A percentile compares a stretch with the other conserved stretches of the same genome.
Conservation (phyloP, 2,113 vertebrate species). For the Dendrocopos noguchii region DNA sequence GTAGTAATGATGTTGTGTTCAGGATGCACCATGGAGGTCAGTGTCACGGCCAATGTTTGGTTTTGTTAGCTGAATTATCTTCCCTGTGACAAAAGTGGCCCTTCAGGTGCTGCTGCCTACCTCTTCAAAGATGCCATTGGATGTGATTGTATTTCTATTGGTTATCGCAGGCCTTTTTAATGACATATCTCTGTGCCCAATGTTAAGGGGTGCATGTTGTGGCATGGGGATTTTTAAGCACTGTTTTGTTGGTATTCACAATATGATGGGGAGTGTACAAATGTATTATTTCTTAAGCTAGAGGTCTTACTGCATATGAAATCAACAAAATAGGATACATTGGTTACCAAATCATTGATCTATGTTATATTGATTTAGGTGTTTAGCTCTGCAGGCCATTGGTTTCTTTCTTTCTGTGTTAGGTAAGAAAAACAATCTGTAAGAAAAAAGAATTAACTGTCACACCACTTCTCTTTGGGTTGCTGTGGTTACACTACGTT, state of each 20-base stretch:
- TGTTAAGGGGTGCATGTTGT: background rate
- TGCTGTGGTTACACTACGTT: slow-evolving; percentile 44
- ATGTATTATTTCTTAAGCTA: background rate
- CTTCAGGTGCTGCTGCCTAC: background rate
- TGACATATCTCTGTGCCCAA: background rate
- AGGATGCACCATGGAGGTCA: background rate
- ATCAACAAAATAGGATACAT: background rate
- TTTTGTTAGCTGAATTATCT: background rate
- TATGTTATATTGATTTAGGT: background rate
- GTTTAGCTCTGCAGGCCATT: background rate
- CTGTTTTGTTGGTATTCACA: background rate
- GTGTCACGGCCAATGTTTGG: background rate
- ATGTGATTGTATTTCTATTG: background rate
- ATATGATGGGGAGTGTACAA: background rate
- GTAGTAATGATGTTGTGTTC: background rate
- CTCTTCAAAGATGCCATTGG: background rate
- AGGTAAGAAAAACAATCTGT: background rate
- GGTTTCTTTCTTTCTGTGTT: background rate
- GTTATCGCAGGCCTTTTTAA: background rate
- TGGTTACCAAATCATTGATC: background rate
- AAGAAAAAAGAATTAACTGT: background rate
- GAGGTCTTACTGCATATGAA: background rate
- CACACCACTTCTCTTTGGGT: background rate
- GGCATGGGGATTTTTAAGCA: background rate
- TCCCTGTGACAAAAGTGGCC: background rate